These are phyloP conservation scores for Pimpla rufipes DNA, from an alignment of 2,888 invertebrate genomes.

Conservation along the genomic window DNA sequence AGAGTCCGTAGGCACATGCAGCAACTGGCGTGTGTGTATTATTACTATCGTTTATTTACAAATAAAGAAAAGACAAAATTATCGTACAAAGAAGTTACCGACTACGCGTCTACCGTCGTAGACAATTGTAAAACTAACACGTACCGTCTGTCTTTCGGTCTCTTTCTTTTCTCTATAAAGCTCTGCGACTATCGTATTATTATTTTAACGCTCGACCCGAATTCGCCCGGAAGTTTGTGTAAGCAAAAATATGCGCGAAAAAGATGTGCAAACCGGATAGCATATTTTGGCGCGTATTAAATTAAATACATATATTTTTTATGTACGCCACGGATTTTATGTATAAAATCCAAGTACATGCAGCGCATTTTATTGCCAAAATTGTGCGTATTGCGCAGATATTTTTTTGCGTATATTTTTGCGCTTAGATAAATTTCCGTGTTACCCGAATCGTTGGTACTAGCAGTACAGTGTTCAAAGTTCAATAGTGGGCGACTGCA, in stretches of 20 bases:
- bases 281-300: no score
- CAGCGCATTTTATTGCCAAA: no score
- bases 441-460: neutral
- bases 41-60: constrained; percentile 82
- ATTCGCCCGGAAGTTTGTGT: no score
- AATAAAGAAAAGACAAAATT: constrained; percentile 59
- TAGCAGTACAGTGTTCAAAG: constrained; percentile 11
- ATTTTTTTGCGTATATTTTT: no score
- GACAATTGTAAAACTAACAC: constrained; percentile 69
- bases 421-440: no score
- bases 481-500: constrained; percentile 12
- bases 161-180: constrained; percentile 63
- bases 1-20: constrained; percentile 83
- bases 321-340: no score
- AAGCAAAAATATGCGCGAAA: no score
- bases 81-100: constrained; percentile 77
- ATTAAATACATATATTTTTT: no score
- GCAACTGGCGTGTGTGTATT: constrained; percentile 73
- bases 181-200: constrained; percentile 7
- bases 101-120: constrained; percentile 62
- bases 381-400: no score
- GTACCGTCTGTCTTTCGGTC: constrained; percentile 51
- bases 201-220: constrained; percentile 1
- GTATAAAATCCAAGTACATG: no score
- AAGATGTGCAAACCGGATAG: no score